These are phyloP conservation scores for Takifugu flavidus DNA, from an alignment of 2,113 vertebrate species.

Conservation along the genomic window DNA sequence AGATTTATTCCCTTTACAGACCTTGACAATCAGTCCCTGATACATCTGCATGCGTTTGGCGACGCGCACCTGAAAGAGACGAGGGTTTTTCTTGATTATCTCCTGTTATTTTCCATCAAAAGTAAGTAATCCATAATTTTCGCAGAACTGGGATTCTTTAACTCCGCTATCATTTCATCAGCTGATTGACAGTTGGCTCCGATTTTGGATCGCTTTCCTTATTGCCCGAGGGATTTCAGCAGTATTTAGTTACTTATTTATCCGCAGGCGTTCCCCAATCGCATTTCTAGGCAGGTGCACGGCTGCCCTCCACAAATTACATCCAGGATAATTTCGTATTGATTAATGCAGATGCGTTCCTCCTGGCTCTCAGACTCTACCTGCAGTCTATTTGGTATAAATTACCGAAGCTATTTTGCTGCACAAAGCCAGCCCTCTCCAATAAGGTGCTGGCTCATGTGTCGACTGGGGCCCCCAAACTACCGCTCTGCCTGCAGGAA, in stretches of 20 bases:
- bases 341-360: slow-evolving; percentile 83
- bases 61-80: background rate
- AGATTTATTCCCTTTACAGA: slow-evolving; percentile 52
- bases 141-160: slow-evolving; percentile 1
- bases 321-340: slow-evolving; percentile 77
- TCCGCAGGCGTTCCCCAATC: slow-evolving; percentile 57
- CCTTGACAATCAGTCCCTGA: slow-evolving; percentile 15
- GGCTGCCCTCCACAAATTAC: slow-evolving; percentile 73
- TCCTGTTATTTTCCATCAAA: too few species aligned
- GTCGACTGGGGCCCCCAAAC: slow-evolving; percentile 92
- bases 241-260: slow-evolving; percentile 57
- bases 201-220: slow-evolving; percentile 37
- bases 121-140: slow-evolving; percentile 22
- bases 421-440: slow-evolving; percentile 83
- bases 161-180: slow-evolving; percentile 4
- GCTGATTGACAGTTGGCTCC: slow-evolving; percentile 33
- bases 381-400: slow-evolving; percentile 89
- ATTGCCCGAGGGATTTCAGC: slow-evolving; percentile 34
- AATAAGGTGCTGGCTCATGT: slow-evolving; percentile 95
- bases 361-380: slow-evolving; percentile 77
- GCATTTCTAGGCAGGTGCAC: slow-evolving; percentile 71
- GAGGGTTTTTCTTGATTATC: too few species aligned
- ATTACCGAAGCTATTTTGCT: slow-evolving; percentile 91
- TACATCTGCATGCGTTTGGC: slow-evolving; percentile 41
- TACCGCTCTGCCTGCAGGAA: slow-evolving; percentile 94